Base-by-base conservation (phyloP, 2,888 invertebrate genomes). In the Xylocampa areola region DNA sequence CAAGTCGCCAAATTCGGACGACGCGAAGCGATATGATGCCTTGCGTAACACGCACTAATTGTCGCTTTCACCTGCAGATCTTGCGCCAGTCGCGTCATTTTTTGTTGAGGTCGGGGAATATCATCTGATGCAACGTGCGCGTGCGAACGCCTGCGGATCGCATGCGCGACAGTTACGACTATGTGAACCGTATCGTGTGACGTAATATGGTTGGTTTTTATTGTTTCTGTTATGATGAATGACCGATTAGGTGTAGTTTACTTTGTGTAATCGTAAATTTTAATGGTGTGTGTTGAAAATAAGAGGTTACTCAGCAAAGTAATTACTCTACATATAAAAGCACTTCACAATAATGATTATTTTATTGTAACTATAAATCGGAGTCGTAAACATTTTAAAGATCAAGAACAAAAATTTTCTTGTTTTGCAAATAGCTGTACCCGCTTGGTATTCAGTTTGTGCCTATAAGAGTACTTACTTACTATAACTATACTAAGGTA, bases 31-130 rank as follows among this genome's bases (percentile, higher is more conserved):
- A 32, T 60, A 55, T 43, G 65, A 54, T 48, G 29, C 8, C 39
- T 85, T 84, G 72, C 82, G 72, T 72, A 79, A 83, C 59, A 61
- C 68, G 68, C 51, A 66, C 80, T 84, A 84, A 85, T 85, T 84
- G 78, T 77, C 73, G 79, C 84, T 82, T 83, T 85, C 84, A 79
- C 82, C 59, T 53, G 72, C 72, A 59, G 79, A 70, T 70, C 73
- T 84, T 84, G 74, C 84, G 79, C 77, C 80, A 83, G 64, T 48
- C 57, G 60, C 75, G 74, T 82, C 77, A 82, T 71, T 73, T 73
- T 73, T 73, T 75, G 51, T 51, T 60, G 73, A 74, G 73, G 72
- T 55, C 68, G 65, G 55, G 64, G 75, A 71, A 57, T 68, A 70
- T 67, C 62, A 13, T 21, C 50, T 75, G 75, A 50, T 51, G 73